A percentile compares a stretch with the other conserved stretches of the same genome.
Evolutionary conservation across 53 echinoderm and acorn worm species (phyloP).

Genomic region (Echinarachnius parma): DNA sequence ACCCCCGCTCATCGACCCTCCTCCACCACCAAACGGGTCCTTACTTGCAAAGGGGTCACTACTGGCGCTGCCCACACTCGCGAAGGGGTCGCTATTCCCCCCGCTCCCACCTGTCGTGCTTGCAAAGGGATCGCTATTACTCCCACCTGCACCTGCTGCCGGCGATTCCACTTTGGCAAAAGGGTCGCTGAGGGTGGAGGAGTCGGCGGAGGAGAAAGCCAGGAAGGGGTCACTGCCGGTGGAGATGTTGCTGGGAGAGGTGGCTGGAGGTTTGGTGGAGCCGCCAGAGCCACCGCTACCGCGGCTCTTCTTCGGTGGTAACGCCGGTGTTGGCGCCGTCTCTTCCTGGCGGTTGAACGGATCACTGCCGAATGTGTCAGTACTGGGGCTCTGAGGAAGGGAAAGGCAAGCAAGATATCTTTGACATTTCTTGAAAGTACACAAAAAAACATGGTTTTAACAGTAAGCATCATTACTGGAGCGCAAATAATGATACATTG

Average conservation of each 20-base stretch:
- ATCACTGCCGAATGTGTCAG: slow-evolving; percentile 83
- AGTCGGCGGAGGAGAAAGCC: slow-evolving; percentile 57
- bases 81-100: slow-evolving; percentile 30
- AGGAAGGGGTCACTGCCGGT: slow-evolving; percentile 60
- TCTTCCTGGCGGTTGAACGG: slow-evolving; percentile 75
- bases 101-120: slow-evolving; percentile 18
- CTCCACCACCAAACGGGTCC: slow-evolving; percentile 33
- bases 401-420: too few species aligned
- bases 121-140: slow-evolving; percentile 64
- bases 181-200: slow-evolving; percentile 59
- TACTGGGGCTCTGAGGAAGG: slow-evolving; percentile 65
- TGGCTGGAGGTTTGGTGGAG: slow-evolving; percentile 25
- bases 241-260: slow-evolving; percentile 69
- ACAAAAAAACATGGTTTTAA: too few species aligned
- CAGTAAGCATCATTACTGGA: too few species aligned
- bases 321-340: slow-evolving; percentile 79
- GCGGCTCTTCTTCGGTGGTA: slow-evolving; percentile 89
- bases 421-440: too few species aligned
- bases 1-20: slow-evolving; percentile 16
- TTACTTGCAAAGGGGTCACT: slow-evolving; percentile 20
- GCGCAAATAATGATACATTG: too few species aligned
- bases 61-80: slow-evolving; percentile 14
- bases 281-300: slow-evolving; percentile 29
- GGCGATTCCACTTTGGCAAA: slow-evolving; percentile 55
- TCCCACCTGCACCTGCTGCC: too few species aligned